These are phyloP conservation scores for Homalodisca vitripennis DNA, from an alignment of 1,140 invertebrate species.

Conservation along the genomic window DNA sequence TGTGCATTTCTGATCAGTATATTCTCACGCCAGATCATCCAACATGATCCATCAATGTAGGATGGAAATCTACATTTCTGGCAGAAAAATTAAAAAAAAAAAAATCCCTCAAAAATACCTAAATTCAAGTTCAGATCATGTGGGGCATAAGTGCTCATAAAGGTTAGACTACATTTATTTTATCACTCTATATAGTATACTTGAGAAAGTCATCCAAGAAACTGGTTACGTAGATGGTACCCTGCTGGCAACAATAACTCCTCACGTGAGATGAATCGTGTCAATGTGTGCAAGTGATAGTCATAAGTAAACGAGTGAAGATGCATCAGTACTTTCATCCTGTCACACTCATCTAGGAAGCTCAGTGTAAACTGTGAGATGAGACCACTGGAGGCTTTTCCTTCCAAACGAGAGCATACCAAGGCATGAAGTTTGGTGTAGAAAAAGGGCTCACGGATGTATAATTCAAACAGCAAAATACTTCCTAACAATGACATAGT, in stretches of 20 bases:
- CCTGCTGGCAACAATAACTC: conserved; percentile 62
- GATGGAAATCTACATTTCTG: no score
- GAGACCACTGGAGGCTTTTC: conserved; percentile 52
- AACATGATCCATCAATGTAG: no score
- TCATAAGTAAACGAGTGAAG: conserved; percentile 88
- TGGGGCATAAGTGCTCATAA: not conserved
- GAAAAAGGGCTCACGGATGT: conserved; percentile 73
- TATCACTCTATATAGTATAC: no score
- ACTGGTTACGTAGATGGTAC: conserved; percentile 72
- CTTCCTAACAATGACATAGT: conserved; percentile 66
- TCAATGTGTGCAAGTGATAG: conserved; percentile 75
- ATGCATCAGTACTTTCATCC: conserved; percentile 72
- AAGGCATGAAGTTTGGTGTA: conserved; percentile 68
- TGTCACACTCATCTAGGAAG: conserved; percentile 77
- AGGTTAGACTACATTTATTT: not conserved
- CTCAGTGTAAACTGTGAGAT: conserved; percentile 65
- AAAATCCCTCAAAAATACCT: no score
- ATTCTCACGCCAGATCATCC: no score
- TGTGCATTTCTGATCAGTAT: no score
- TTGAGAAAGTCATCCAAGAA: conserved; percentile 82
- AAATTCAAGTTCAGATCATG: no score
- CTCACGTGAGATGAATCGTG: conserved; percentile 62
- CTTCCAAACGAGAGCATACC: conserved; percentile 63
- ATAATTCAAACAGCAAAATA: conserved; percentile 67
- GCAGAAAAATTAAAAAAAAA: no score